phyloP scores from a whole-genome alignment of 2,888 invertebrate species.

The Agriotes lineatus region DNA sequence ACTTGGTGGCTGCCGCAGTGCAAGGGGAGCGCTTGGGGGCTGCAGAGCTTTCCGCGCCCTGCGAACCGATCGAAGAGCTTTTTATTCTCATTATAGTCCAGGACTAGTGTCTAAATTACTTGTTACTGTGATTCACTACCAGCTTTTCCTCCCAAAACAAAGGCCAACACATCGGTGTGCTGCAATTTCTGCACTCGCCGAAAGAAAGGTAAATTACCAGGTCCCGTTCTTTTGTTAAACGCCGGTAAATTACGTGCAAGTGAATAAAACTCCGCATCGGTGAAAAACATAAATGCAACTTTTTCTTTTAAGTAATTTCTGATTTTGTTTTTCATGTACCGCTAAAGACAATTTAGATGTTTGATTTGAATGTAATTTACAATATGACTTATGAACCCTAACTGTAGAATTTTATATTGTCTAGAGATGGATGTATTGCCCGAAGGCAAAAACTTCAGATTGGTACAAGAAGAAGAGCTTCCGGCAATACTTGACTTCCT shows the following conservation, averaged over 20 bases:
- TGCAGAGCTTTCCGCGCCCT: conserved; percentile 65
- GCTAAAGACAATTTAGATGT: no score
- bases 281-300: no score
- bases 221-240: neutral
- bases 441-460: conserved; percentile 89
- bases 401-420: conserved; percentile 56
- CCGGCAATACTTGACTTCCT: conserved; percentile 84
- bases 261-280: no score
- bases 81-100: conserved; percentile 43
- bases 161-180: conserved; percentile 30
- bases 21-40: conserved; percentile 66
- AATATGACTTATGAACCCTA: no score
- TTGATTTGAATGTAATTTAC: no score
- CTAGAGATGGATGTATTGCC: conserved; percentile 88
- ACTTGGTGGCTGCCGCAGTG: conserved; percentile 60
- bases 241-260: no score
- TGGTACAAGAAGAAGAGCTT: conserved; percentile 87
- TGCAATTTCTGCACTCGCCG: conserved; percentile 27
- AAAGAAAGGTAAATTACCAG: conserved; percentile 34
- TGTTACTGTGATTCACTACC: conserved; percentile 22
- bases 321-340: no score
- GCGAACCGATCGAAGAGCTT: conserved; percentile 63
- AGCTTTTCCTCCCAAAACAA: conserved; percentile 7
- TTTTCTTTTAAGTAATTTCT: no score
- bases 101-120: conserved; percentile 22